phyloP scores from a whole-genome alignment of 2,113 vertebrate genomes.

The Lasiurus borealis region DNA sequence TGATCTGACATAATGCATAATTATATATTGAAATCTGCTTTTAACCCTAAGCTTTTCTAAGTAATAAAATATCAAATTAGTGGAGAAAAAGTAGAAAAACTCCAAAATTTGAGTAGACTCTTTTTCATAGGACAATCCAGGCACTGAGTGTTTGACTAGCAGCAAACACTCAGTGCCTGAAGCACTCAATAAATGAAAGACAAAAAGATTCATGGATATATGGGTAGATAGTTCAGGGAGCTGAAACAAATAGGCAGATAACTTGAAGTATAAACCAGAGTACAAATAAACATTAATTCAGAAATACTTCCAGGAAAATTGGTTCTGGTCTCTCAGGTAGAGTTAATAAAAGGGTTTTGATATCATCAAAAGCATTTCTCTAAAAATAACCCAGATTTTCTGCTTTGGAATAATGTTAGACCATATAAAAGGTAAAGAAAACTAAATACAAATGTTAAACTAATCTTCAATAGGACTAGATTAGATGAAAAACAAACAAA shows the following conservation, averaged over 20 bases:
- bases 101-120: background rate
- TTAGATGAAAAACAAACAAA: background rate
- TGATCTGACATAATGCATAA: background rate
- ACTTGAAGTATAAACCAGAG: background rate
- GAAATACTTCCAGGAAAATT: background rate
- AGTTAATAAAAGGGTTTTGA: background rate
- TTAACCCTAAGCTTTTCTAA: background rate
- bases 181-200: background rate
- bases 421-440: background rate
- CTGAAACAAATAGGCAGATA: background rate
- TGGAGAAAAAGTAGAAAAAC: background rate
- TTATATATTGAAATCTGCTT: background rate
- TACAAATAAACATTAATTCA: background rate
- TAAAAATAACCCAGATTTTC: background rate
- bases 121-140: background rate
- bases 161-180: background rate
- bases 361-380: background rate
- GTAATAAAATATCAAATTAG: background rate
- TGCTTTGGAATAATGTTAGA: background rate
- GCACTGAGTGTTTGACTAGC: background rate
- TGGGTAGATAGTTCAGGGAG: background rate
- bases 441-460: background rate
- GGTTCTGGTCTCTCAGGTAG: background rate
- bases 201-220: background rate
- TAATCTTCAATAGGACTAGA: slow-evolving; percentile 14